Conservation (phyloP, 2,113 vertebrate genomes). For the Labrus mixtus region DNA sequence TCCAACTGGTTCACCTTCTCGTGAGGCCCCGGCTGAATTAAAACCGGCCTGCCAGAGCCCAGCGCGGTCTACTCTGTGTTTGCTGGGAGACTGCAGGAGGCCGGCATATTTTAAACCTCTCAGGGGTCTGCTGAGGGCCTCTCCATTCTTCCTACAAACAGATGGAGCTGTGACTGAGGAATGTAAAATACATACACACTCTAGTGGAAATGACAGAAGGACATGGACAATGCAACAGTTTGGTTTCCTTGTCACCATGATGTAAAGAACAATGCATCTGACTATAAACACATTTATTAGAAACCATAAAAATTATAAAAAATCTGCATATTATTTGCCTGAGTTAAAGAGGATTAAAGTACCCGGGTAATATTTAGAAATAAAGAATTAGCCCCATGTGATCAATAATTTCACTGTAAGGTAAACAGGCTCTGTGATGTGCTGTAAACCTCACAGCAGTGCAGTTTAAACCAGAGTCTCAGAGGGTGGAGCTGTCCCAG, state of each 20-base stretch:
- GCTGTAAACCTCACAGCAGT: conserved; percentile 17
- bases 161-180: conserved; percentile 63
- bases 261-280: not conserved
- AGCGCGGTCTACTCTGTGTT: conserved; percentile 62
- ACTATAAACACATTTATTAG: not conserved
- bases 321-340: not conserved
- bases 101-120: conserved; percentile 70
- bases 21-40: conserved; percentile 71
- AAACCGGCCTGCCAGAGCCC: conserved; percentile 58
- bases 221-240: not conserved
- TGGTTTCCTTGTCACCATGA: not conserved
- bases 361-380: not conserved
- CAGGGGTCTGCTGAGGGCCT: conserved; percentile 68
- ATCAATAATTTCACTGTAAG: not conserved
- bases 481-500: conserved; percentile 26
- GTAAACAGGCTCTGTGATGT: conserved; percentile 11
- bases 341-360: not conserved
- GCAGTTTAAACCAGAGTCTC: conserved; percentile 15
- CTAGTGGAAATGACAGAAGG: conserved; percentile 13
- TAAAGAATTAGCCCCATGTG: not conserved
- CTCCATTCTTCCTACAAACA: conserved; percentile 69
- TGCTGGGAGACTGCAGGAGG: conserved; percentile 72
- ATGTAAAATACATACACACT: conserved; percentile 44
- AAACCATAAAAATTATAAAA: not conserved
- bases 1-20: conserved; percentile 68